Evolutionary conservation across 2,797 vertebrate species (phyloP).

Genomic region (Xenentodon cancila): DNA sequence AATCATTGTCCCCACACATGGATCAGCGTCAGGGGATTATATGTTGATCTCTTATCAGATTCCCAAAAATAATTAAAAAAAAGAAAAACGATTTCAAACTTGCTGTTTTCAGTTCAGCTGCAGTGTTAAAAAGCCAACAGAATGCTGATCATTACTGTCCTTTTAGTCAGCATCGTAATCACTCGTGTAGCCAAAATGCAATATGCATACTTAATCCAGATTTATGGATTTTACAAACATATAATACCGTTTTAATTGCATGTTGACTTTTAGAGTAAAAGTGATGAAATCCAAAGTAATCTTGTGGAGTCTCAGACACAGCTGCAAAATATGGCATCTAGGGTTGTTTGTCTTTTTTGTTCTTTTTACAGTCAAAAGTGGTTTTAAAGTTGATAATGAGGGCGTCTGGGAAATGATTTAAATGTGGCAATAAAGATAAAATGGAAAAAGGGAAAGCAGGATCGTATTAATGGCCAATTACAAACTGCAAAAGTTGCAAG

Average conservation of each 20-base stretch:
- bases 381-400: slow-evolving; percentile 61
- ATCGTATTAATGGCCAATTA: too few relatives aligned
- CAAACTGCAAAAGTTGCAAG: too few relatives aligned
- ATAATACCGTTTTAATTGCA: slow-evolving; percentile 54
- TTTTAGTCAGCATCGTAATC: slow-evolving; percentile 14
- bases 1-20: slow-evolving; percentile 41
- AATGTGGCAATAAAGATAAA: slow-evolving; percentile 8
- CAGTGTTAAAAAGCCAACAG: background rate
- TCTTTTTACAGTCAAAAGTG: slow-evolving; percentile 23
- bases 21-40: slow-evolving; percentile 51
- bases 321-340: slow-evolving; percentile 28
- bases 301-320: slow-evolving; percentile 11
- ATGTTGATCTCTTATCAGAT: slow-evolving; percentile 40
- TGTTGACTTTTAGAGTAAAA: slow-evolving; percentile 56
- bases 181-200: slow-evolving; percentile 13
- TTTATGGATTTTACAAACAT: slow-evolving; percentile 45
- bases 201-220: slow-evolving; percentile 18
- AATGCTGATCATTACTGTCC: slow-evolving; percentile 32
- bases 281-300: slow-evolving; percentile 72
- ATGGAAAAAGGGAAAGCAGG: too few relatives aligned
- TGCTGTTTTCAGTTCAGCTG: background rate
- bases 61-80: slow-evolving; percentile 7
- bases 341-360: background rate
- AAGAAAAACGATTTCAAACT: slow-evolving; percentile 13
- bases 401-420: slow-evolving; percentile 17